These are phyloP conservation scores for Apodemia mormo DNA, from an alignment of 2,888 invertebrate species.

Conservation along the genomic window DNA sequence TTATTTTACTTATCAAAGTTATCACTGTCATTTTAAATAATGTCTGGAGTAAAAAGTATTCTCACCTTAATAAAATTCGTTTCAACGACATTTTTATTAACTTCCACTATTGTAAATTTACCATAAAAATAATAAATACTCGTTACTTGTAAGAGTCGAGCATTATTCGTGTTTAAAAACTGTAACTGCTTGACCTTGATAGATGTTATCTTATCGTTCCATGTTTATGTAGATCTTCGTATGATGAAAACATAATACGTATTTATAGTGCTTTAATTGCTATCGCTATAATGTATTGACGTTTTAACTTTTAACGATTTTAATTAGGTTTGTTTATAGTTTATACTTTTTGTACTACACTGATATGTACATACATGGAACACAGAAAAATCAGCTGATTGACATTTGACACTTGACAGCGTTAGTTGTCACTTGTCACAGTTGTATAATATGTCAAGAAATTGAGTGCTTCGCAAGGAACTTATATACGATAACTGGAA, in stretches of 20 bases:
- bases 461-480: no score
- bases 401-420: no score
- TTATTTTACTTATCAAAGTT: no score
- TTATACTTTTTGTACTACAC: no score
- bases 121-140: not conserved
- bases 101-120: not conserved
- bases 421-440: no score
- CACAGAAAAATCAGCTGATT: no score
- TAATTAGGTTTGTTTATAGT: no score
- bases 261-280: not conserved
- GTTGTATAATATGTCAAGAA: no score
- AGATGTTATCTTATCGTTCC: conserved; percentile 33
- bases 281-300: not conserved
- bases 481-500: no score
- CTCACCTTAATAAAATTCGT: conserved; percentile 1
- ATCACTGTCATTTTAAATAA: no score
- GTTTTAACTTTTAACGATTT: no score
- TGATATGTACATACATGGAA: no score
- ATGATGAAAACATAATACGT: not conserved
- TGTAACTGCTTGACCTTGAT: conserved; percentile 15
- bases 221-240: conserved; percentile 18
- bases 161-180: not conserved
- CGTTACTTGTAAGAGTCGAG: not conserved
- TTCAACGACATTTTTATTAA: not conserved
- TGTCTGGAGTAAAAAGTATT: not conserved